Conservation (phyloP, 2,888 invertebrate genomes). For the Psylliodes chrysocephalus region DNA sequence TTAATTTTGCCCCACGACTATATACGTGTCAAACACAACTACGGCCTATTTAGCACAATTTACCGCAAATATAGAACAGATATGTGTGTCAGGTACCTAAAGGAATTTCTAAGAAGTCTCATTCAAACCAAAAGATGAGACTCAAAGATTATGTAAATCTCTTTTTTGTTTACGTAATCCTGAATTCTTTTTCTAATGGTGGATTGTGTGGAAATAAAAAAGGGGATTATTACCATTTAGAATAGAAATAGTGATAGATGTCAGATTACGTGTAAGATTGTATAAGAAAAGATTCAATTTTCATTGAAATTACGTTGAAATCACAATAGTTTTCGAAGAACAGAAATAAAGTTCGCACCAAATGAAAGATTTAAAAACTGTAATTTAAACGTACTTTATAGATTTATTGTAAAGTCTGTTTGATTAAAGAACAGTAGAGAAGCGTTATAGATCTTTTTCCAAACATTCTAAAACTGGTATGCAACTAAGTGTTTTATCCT, state of each 20-base stretch:
- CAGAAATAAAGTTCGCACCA: too few species aligned
- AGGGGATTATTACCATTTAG: neutral
- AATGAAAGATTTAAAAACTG: too few species aligned
- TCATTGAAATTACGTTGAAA: too few species aligned
- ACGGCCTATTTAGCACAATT: slow-evolving; percentile 45
- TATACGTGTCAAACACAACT: neutral
- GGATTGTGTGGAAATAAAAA: slow-evolving; percentile 1
- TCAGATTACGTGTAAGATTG: neutral
- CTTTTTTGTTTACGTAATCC: slow-evolving; percentile 7
- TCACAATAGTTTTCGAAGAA: too few species aligned
- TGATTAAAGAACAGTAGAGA: too few species aligned
- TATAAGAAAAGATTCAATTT: too few species aligned
- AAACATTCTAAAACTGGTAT: too few species aligned
- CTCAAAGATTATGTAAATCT: neutral
- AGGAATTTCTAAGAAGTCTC: neutral
- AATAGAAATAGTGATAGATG: slow-evolving; percentile 5
- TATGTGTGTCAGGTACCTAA: slow-evolving; percentile 2
- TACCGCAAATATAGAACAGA: slow-evolving; percentile 44
- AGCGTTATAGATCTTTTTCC: too few species aligned
- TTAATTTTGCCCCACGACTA: neutral
- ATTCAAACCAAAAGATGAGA: neutral
- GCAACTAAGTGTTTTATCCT: too few species aligned
- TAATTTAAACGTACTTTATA: too few species aligned
- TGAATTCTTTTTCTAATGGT: slow-evolving; percentile 7
- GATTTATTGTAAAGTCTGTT: too few species aligned